Evolutionary conservation across 1,140 invertebrate genomes (phyloP).

Genomic region (Bilobella aurantiaca): DNA sequence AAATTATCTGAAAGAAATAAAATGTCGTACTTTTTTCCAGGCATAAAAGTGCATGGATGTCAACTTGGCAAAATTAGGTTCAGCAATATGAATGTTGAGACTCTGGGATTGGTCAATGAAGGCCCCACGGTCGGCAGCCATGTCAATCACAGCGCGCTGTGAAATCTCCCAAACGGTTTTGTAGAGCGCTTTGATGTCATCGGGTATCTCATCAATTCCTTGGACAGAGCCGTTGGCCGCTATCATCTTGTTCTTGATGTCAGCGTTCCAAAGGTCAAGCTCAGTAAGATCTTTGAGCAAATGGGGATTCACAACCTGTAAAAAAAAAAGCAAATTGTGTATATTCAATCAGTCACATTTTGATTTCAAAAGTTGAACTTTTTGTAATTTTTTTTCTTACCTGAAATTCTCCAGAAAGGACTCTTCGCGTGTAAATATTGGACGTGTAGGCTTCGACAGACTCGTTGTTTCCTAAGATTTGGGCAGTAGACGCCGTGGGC

Average conservation of each 20-base stretch:
- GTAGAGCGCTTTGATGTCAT: constrained; percentile 80
- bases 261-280: constrained; percentile 79
- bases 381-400: constrained; percentile 38
- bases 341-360: no score
- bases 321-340: constrained; percentile 38
- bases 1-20: no score
- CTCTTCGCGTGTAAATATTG: constrained; percentile 89
- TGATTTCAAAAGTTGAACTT: no score
- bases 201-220: constrained; percentile 76
- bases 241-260: constrained; percentile 94
- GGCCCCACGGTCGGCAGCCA: constrained; percentile 94
- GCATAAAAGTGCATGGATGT: constrained; percentile 98
- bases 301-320: constrained; percentile 93
- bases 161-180: constrained; percentile 99
- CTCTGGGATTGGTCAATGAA: constrained; percentile 99
- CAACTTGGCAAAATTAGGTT: constrained; percentile 84
- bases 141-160: constrained; percentile 85
- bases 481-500: constrained; percentile 98
- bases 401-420: constrained; percentile 80
- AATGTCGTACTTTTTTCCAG: constrained; percentile 91
- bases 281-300: constrained; percentile 87
- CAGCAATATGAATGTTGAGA: constrained; percentile 90
- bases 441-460: constrained; percentile 96
- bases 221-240: constrained; percentile 83
- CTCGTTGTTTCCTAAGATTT: constrained; percentile 98